These are phyloP conservation scores for Belgica antarctica DNA, from an alignment of 2,888 invertebrate genomes.

Conservation along the genomic window DNA sequence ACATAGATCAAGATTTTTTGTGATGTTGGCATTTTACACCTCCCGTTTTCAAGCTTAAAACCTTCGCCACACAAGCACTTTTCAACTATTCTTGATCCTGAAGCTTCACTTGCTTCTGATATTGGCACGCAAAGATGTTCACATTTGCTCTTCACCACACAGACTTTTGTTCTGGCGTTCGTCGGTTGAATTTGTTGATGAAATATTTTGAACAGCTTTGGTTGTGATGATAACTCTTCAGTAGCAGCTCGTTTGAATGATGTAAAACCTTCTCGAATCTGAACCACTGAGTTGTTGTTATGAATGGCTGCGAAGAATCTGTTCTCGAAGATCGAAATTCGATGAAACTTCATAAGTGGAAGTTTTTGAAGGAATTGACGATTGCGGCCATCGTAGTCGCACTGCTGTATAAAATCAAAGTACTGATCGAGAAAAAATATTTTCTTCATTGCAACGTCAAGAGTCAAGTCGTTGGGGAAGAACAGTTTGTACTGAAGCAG, in stretches of 20 bases:
- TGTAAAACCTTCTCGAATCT: slow-evolving; percentile 7
- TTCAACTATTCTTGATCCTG: slow-evolving; percentile 57
- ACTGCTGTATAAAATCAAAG: slow-evolving; percentile 73
- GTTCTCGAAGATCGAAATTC: slow-evolving; percentile 30
- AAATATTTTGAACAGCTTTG: slow-evolving; percentile 34
- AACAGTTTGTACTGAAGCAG: slow-evolving; percentile 69
- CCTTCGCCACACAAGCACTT: slow-evolving; percentile 61
- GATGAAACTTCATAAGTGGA: slow-evolving; percentile 30
- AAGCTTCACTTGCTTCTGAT: slow-evolving; percentile 48
- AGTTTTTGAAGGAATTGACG: slow-evolving; percentile 60
- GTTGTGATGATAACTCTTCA: not conserved
- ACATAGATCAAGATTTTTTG: slow-evolving; percentile 18
- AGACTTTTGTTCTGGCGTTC: slow-evolving; percentile 50
- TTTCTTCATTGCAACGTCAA: slow-evolving; percentile 68
- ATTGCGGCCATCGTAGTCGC: slow-evolving; percentile 71
- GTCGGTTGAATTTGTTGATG: slow-evolving; percentile 33
- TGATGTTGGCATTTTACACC: slow-evolving; percentile 53
- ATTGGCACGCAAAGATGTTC: slow-evolving; percentile 72
- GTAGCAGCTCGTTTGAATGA: slow-evolving; percentile 2
- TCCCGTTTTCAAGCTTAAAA: slow-evolving; percentile 51
- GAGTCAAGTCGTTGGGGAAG: slow-evolving; percentile 70
- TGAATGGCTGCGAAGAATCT: not conserved
- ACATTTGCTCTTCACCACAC: slow-evolving; percentile 63
- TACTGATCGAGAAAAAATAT: slow-evolving; percentile 81
- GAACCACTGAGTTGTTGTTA: slow-evolving; percentile 14